phyloP scores from a whole-genome alignment of 92 coral and sea anemone genomes.

The Virgularia gustaviana region DNA sequence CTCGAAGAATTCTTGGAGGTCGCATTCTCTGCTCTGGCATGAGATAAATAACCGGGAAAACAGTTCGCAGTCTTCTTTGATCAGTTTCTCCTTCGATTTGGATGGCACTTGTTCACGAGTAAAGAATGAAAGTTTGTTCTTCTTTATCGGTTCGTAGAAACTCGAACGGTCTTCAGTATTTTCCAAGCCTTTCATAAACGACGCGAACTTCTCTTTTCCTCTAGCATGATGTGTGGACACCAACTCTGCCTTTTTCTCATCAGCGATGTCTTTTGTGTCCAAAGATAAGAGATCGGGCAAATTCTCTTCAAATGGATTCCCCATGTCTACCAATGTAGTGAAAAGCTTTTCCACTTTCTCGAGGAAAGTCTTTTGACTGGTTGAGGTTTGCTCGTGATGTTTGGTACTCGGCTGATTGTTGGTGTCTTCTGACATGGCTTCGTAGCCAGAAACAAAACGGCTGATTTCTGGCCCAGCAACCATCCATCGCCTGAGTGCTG shows the following conservation, averaged over 20 bases:
- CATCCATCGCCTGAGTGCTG: no score
- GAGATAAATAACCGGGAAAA: constrained; percentile 41
- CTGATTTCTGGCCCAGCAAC: no score
- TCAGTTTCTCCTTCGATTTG: constrained; percentile 32
- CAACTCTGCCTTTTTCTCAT: constrained; percentile 23
- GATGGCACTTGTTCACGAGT: constrained; percentile 3
- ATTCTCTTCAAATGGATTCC: constrained; percentile 48
- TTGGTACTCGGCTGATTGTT: neutral
- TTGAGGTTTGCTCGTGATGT: constrained; percentile 24
- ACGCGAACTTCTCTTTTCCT: constrained; percentile 22
- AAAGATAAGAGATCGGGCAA: constrained; percentile 36
- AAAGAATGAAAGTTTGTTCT: constrained; percentile 40
- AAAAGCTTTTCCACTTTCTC: constrained; percentile 31
- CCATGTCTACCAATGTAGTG: constrained; percentile 32
- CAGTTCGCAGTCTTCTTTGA: constrained; percentile 36
- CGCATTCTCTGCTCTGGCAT: constrained; percentile 46
- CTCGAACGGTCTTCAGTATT: neutral
- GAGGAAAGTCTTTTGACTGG: constrained; percentile 19
- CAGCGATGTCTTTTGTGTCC: constrained; percentile 45
- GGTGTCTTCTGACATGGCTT: no score
- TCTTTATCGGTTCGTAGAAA: constrained; percentile 42
- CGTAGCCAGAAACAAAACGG: no score
- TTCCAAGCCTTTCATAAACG: constrained; percentile 22
- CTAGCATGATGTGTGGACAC: constrained; percentile 14
- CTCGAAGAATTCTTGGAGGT: constrained; percentile 40